Evolutionary conservation across 2,113 vertebrate genomes (phyloP), one percentile per base, ranked within the genome.

Genomic region (Dissostichus mawsoni): DNA sequence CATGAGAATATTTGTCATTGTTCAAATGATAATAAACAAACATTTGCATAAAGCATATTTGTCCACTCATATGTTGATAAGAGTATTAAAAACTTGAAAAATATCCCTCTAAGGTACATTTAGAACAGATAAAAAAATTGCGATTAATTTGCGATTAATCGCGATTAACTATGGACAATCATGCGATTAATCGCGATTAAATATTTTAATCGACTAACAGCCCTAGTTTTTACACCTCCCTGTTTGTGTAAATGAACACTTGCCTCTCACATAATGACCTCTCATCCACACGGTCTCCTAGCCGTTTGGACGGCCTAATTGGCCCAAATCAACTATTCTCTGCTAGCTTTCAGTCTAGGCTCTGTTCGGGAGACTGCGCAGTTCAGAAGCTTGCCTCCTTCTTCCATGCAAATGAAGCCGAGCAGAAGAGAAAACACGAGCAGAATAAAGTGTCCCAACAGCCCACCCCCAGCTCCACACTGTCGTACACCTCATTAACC

Each of bases 401-500:
- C 62, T 53, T 56, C 58, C 77, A 86, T 87, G 77, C 59, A 83
- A 87, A 87, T 90, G 74, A 87, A 72, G 71, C 83, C 11, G 2
- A 64, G 36, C 67, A 41, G 71, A 69, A 70, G 68, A 69, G 33
- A 68, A 76, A 86, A 76, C 71, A 58, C 44, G 23, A 59, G 61
- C 74, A 69, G 74, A 65, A 85, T 83, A 51, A 83, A 80, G 29
- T 73, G 52, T 76, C 81, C 72, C 73, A 74, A 55, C 59, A 80
- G 59, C 57, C 45, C 33, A 5, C 51, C 64, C 69, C 7, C 18
- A 44, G 33, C 64, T 55, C 50, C 44, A 20, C 55, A 36, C 53
- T 4, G 1, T 44, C 8, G 1, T 10, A 73, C 63, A 79, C 62
- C 80, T 90, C 78, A 89, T 90, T 89, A 89, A 90, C 82, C 87